A percentile compares a stretch with the other conserved stretches of the same genome.
Evolutionary conservation across 2,888 invertebrate species (phyloP).

Genomic region (Acleris literana): DNA sequence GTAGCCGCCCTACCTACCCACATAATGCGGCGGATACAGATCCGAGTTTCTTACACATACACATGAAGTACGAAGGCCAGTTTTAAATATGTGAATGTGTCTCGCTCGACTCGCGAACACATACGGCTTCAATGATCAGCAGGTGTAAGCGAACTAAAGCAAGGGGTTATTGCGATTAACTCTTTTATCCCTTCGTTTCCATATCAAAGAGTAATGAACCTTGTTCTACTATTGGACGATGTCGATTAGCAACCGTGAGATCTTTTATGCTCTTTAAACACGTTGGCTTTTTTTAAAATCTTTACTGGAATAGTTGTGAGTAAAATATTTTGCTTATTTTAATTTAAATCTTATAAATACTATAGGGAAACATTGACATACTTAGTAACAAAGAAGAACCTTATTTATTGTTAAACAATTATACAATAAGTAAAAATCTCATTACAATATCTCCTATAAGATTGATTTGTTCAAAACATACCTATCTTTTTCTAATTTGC

Average conservation of each 20-base stretch:
- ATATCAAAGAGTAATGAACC: conserved; percentile 84
- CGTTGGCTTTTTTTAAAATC: not conserved
- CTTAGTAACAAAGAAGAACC: too few relatives aligned
- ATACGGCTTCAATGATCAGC: conserved; percentile 83
- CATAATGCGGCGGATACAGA: conserved; percentile 82
- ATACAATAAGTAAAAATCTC: not conserved
- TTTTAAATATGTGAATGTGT: conserved; percentile 77
- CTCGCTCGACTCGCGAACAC: conserved; percentile 61
- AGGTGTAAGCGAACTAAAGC: conserved; percentile 82
- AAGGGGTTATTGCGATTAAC: conserved; percentile 83
- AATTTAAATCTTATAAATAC: not conserved
- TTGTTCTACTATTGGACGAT: conserved; percentile 75
- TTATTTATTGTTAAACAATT: not conserved
- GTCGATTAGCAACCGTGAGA: conserved; percentile 77
- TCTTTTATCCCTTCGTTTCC: conserved; percentile 83
- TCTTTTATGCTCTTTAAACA: conserved; percentile 49
- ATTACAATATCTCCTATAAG: not conserved
- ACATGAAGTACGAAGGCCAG: conserved; percentile 77
- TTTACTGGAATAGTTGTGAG: not conserved
- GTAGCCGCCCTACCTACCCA: conserved; percentile 79
- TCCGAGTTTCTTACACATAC: conserved; percentile 80
- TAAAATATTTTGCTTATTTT: not conserved
- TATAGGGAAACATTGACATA: too few relatives aligned
- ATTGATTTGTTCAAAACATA: not conserved
- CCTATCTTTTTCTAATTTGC: conserved; percentile 6